Evolutionary conservation across 2,888 invertebrate species (phyloP).

Genomic region (Limnephilus auricula): DNA sequence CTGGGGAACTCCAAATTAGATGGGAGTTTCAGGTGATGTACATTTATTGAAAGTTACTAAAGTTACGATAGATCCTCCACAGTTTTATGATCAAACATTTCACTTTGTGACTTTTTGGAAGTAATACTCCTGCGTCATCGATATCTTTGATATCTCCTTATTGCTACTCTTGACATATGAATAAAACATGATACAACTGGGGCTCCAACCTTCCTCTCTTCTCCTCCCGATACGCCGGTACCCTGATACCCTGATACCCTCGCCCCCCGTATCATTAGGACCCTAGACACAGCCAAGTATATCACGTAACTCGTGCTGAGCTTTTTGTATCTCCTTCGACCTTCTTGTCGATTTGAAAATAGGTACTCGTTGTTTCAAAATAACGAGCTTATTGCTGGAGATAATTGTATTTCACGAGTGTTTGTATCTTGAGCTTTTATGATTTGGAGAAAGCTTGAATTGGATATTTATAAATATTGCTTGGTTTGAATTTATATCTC

Average conservation of each 20-base stretch:
- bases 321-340: neutral
- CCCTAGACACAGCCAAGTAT: neutral
- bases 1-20: too few species aligned
- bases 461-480: neutral
- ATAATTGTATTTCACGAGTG: neutral
- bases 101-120: neutral
- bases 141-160: neutral
- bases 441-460: neutral
- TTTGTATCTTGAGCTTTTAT: neutral
- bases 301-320: neutral
- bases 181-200: neutral
- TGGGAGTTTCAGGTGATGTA: too few species aligned
- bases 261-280: neutral
- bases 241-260: too few species aligned
- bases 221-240: neutral
- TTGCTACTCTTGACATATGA: neutral
- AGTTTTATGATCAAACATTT: neutral
- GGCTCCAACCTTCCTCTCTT: neutral
- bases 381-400: neutral
- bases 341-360: neutral
- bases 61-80: neutral
- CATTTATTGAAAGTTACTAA: too few species aligned
- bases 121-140: neutral
- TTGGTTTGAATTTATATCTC: neutral
- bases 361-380: neutral